phyloP scores from a whole-genome alignment of 2,113 vertebrate genomes.

The Oceanodroma tethys region DNA sequence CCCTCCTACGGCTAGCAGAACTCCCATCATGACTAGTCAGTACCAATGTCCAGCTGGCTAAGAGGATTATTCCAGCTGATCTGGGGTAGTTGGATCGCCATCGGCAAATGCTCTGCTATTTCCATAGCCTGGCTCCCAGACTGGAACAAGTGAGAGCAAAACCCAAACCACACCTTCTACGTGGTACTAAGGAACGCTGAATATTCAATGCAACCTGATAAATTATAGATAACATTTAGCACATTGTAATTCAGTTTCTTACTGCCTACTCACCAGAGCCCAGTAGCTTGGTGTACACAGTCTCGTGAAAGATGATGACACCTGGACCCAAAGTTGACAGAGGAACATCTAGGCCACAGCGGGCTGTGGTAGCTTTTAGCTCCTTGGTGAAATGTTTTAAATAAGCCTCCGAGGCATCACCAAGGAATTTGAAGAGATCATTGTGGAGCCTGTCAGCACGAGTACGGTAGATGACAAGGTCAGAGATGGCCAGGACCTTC shows the following conservation, averaged over 20 bases:
- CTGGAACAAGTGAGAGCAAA: not conserved
- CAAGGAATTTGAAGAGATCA: constrained; percentile 98
- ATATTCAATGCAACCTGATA: not conserved
- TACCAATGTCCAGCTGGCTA: not conserved
- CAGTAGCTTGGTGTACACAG: constrained; percentile 93
- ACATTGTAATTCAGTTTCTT: not conserved
- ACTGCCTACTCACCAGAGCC: constrained; percentile 87
- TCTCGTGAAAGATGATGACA: constrained; percentile 98
- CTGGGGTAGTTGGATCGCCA: not conserved
- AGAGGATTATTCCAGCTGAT: not conserved
- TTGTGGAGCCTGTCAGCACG: constrained; percentile 96
- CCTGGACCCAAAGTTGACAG: constrained; percentile 94
- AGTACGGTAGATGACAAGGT: constrained; percentile 95
- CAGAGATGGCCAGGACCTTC: constrained; percentile 94
- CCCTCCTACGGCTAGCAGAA: not conserved
- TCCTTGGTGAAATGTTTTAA: constrained; percentile 96
- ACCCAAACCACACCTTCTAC: not conserved
- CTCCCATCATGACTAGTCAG: not conserved
- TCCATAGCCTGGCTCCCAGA: not conserved
- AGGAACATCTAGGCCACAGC: constrained; percentile 95
- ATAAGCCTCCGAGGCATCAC: constrained; percentile 96
- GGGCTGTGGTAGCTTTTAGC: constrained; percentile 93
- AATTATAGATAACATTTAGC: not conserved
- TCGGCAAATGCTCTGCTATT: not conserved
- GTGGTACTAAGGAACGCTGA: not conserved